Conservation (phyloP, 2,888 invertebrate genomes). For the Polymixis lichenea region DNA sequence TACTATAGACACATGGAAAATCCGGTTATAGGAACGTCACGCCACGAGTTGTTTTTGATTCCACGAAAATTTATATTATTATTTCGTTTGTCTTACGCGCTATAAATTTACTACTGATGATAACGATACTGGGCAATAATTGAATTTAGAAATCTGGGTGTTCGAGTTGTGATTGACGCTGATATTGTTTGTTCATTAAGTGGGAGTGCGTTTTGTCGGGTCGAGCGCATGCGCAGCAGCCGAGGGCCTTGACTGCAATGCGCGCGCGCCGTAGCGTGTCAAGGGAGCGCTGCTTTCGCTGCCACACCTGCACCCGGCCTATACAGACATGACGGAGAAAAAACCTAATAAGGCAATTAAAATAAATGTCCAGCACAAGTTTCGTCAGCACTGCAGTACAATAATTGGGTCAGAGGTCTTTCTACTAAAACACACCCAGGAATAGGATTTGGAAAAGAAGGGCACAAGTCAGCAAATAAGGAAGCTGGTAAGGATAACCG, state of each 20-base stretch:
- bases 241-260: conserved; percentile 89
- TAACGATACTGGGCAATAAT: conserved; percentile 24
- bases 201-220: conserved; percentile 71
- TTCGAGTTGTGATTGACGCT: conserved; percentile 54
- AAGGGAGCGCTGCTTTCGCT: conserved; percentile 90
- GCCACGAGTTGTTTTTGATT: conserved; percentile 25
- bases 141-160: conserved; percentile 53
- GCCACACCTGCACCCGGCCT: conserved; percentile 84
- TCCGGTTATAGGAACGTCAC: conserved; percentile 44
- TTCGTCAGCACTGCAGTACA: conserved; percentile 27
- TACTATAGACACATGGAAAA: conserved; percentile 51
- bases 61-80: conserved; percentile 24
- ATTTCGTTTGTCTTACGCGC: conserved; percentile 12
- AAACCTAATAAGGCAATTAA: conserved; percentile 72
- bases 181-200: conserved; percentile 79
- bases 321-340: conserved; percentile 71
- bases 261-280: conserved; percentile 89
- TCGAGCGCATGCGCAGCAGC: conserved; percentile 78
- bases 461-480: conserved; percentile 48
- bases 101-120: conserved; percentile 24
- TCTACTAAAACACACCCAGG: conserved; percentile 15
- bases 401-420: conserved; percentile 44
- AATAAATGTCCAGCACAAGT: conserved; percentile 51
- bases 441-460: conserved; percentile 30
- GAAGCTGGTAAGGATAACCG: conserved; percentile 61